Percentiles rank a stretch among this genome's conserved stretches.
Conservation (phyloP, 2,888 invertebrate species). For the Drosophila villosipedis region DNA sequence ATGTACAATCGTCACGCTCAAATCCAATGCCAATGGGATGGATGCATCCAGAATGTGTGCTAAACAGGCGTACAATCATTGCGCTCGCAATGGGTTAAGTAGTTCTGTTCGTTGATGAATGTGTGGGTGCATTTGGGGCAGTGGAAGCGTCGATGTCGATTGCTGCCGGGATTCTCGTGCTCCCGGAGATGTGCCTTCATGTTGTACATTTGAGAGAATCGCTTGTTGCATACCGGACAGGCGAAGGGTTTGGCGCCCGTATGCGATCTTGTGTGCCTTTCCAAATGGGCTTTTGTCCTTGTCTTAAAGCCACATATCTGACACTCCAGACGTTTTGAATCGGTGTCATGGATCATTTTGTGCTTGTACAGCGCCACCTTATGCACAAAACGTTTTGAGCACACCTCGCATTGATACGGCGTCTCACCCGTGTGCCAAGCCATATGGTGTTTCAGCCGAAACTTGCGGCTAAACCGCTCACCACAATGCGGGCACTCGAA, state of each 20-base stretch:
- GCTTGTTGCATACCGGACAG: constrained; percentile 74
- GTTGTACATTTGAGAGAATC: constrained; percentile 77
- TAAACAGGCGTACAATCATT: constrained; percentile 67
- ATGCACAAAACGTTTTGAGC: constrained; percentile 73
- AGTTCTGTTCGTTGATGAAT: constrained; percentile 73
- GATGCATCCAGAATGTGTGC: background rate
- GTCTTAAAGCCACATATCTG: constrained; percentile 84
- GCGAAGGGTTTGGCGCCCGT: constrained; percentile 83
- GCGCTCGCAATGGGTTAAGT: constrained; percentile 58
- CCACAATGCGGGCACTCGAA: constrained; percentile 77
- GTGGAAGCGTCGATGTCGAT: constrained; percentile 69
- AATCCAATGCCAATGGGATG: constrained; percentile 3
- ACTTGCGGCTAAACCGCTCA: constrained; percentile 70
- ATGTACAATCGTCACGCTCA: constrained; percentile 28
- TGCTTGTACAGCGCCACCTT: constrained; percentile 77
- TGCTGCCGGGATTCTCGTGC: constrained; percentile 73
- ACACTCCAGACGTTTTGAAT: constrained; percentile 74
- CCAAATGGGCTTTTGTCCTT: constrained; percentile 85
- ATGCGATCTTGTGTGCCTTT: constrained; percentile 85
- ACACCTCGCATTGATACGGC: constrained; percentile 74
- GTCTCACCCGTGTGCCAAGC: constrained; percentile 77
- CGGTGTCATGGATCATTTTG: constrained; percentile 79
- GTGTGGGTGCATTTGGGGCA: constrained; percentile 74
- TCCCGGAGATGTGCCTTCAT: constrained; percentile 75
- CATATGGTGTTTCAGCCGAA: constrained; percentile 73